Conservation (phyloP, 2,888 invertebrate species). For the Pasiphila rectangulata region DNA sequence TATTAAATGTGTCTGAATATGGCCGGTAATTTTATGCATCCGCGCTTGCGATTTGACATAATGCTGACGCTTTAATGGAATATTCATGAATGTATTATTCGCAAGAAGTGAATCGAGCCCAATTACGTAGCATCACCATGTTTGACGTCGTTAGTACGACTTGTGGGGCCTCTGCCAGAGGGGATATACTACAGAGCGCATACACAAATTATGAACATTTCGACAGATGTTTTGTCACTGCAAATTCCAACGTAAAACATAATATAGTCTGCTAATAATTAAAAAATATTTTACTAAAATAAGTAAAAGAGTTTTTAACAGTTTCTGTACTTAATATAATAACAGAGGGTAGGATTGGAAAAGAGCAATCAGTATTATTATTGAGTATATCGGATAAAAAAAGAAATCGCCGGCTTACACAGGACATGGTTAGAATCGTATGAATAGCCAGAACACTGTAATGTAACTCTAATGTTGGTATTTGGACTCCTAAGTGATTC, state of each 20-base stretch:
- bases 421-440: too few relatives aligned
- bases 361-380: too few relatives aligned
- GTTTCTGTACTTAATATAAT: too few relatives aligned
- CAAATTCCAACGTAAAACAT: too few relatives aligned
- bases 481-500: too few relatives aligned
- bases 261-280: too few relatives aligned
- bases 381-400: too few relatives aligned
- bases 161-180: conserved; percentile 23
- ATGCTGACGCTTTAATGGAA: conserved; percentile 28
- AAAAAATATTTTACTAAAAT: background rate
- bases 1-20: conserved; percentile 10
- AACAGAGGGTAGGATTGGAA: too few relatives aligned
- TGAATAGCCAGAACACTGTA: too few relatives aligned
- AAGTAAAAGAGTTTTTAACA: background rate
- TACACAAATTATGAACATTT: background rate
- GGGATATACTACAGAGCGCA: background rate
- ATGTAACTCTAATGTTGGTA: too few relatives aligned
- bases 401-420: too few relatives aligned
- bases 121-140: conserved; percentile 39
- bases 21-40: conserved; percentile 20
- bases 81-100: conserved; percentile 34
- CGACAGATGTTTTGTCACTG: background rate
- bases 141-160: conserved; percentile 30
- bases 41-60: conserved; percentile 23
- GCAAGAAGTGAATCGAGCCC: conserved; percentile 38